phyloP scores from a whole-genome alignment of 2,888 invertebrate species.

The Dynastes hyllus region DNA sequence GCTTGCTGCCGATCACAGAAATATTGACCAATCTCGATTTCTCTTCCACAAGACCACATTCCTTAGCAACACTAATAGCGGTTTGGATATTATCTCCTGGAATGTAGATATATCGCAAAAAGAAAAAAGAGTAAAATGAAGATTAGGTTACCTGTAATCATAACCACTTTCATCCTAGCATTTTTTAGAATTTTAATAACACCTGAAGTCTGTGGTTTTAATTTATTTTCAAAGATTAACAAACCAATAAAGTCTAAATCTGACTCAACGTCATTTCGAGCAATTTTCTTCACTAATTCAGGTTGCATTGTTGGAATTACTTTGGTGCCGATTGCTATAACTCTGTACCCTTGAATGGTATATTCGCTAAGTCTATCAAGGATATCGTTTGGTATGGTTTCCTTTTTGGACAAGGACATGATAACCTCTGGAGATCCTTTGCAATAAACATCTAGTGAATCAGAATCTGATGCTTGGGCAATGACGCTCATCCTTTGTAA shows the following conservation, averaged over 20 bases:
- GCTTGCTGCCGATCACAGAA: constrained; percentile 50
- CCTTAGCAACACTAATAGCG: constrained; percentile 92
- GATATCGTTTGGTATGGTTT: constrained; percentile 86
- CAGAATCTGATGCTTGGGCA: constrained; percentile 80
- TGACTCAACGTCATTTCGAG: constrained; percentile 85
- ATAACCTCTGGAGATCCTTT: constrained; percentile 97
- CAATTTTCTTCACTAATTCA: constrained; percentile 74
- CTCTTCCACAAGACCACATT: constrained; percentile 82
- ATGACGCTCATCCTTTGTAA: constrained; percentile 94
- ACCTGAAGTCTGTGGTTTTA: constrained; percentile 89
- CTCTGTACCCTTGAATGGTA: constrained; percentile 93
- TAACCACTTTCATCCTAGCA: constrained; percentile 92
- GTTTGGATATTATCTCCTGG: constrained; percentile 90
- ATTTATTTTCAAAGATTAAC: constrained; percentile 94
- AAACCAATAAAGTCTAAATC: constrained; percentile 89
- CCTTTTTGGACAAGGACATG: constrained; percentile 80
- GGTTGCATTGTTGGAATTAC: constrained; percentile 74
- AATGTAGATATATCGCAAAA: constrained; percentile 51
- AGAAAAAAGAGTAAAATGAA: not conserved
- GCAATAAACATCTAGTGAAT: constrained; percentile 86
- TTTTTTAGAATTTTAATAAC: constrained; percentile 85
- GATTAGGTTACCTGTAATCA: constrained; percentile 88
- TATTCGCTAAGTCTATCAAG: constrained; percentile 83
- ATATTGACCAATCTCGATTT: constrained; percentile 62
- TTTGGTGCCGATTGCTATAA: constrained; percentile 88